A percentile compares a stretch with the other conserved stretches of the same genome.
phyloP scores from a whole-genome alignment of 2,888 invertebrate genomes.

The Trichogramma dendrolimi region DNA sequence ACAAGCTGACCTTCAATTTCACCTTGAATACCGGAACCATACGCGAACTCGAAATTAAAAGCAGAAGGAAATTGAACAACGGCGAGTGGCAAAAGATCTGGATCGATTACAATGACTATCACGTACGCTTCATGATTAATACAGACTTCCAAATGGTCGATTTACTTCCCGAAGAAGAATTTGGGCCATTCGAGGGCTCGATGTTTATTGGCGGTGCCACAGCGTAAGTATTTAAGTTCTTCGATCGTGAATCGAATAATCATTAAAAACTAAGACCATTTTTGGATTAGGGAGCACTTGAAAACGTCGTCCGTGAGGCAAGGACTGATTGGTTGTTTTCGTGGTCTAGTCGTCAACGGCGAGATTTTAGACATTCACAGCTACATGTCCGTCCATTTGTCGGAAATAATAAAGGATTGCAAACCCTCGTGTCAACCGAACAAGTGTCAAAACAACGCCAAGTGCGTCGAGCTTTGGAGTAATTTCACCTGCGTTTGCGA shows the following conservation, averaged over 20 bases:
- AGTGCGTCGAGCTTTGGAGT: slow-evolving; percentile 88
- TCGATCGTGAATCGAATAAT: neutral
- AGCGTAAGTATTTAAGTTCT: slow-evolving; percentile 61
- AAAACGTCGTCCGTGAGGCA: slow-evolving; percentile 80
- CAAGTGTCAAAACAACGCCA: slow-evolving; percentile 87
- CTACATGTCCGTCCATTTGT: slow-evolving; percentile 86
- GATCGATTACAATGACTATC: slow-evolving; percentile 92
- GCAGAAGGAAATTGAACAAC: slow-evolving; percentile 76
- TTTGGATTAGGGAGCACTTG: slow-evolving; percentile 64
- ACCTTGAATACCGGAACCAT: slow-evolving; percentile 80
- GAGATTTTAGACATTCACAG: slow-evolving; percentile 87
- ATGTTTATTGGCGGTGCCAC: slow-evolving; percentile 93
- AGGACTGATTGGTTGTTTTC: slow-evolving; percentile 89
- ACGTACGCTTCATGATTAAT: slow-evolving; percentile 89
- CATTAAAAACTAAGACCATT: neutral
- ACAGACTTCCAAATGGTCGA: slow-evolving; percentile 85
- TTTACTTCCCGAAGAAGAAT: slow-evolving; percentile 77
- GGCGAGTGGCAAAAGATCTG: slow-evolving; percentile 96
- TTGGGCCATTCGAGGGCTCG: slow-evolving; percentile 88
- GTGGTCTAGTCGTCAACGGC: slow-evolving; percentile 87
- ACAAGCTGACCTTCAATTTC: slow-evolving; percentile 84
- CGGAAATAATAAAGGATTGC: slow-evolving; percentile 89
- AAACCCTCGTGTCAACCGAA: slow-evolving; percentile 91
- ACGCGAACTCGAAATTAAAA: slow-evolving; percentile 77
- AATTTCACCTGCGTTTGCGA: slow-evolving; percentile 88